Conservation (phyloP, 2,888 invertebrate genomes). For the Oxystoma pomonae region DNA sequence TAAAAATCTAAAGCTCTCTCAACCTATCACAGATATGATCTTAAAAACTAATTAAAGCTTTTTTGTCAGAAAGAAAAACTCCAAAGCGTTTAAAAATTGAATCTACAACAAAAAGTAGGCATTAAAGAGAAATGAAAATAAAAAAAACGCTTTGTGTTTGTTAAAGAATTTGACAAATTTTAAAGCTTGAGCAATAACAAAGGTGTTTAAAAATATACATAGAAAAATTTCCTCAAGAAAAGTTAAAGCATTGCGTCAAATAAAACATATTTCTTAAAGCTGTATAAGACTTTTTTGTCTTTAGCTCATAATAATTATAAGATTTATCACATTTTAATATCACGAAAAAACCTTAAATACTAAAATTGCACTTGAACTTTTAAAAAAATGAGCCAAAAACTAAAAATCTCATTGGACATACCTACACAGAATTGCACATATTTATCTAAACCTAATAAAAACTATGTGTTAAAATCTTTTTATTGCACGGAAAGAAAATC, state of each 20-base stretch:
- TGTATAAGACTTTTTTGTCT: too few relatives aligned
- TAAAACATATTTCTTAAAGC: too few relatives aligned
- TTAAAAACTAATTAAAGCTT: not conserved
- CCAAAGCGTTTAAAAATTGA: not conserved
- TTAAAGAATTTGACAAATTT: slow-evolving; percentile 17
- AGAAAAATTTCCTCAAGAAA: too few relatives aligned
- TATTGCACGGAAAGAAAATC: slow-evolving; percentile 6
- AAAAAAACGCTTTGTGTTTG: slow-evolving; percentile 4
- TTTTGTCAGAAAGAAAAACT: not conserved
- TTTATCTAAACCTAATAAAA: not conserved
- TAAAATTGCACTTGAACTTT: slow-evolving; percentile 16
- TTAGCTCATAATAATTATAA: too few relatives aligned
- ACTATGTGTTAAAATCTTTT: not conserved
- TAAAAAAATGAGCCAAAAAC: not conserved
- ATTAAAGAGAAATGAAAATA: not conserved
- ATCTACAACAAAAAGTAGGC: slow-evolving; percentile 5
- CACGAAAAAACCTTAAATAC: not conserved
- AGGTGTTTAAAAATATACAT: slow-evolving; percentile 36
- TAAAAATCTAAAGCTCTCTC: not conserved
- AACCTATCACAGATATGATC: not conserved
- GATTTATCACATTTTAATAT: not conserved
- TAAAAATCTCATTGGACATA: not conserved
- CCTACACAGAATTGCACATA: not conserved
- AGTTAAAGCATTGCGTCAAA: not conserved
- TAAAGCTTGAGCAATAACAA: slow-evolving; percentile 47